Percentiles rank a stretch among this genome's conserved stretches.
Conservation (phyloP, 2,888 invertebrate genomes). For the Hanleya hanleyi region DNA sequence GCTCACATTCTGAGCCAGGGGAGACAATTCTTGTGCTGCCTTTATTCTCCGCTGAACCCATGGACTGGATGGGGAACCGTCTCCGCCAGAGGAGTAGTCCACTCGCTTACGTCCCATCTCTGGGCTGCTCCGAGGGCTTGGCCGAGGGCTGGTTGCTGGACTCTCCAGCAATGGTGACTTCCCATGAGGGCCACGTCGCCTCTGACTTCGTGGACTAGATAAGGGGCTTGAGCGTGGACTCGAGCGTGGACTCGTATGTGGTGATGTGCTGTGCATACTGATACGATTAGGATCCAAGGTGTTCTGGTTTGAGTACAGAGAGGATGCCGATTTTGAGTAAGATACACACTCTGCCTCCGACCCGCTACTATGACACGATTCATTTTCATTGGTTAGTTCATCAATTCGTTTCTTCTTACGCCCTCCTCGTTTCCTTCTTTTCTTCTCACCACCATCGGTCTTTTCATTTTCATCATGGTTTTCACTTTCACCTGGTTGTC, state of each 20-base stretch:
- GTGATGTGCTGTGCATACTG: no score
- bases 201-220: conserved; percentile 53
- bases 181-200: conserved; percentile 50
- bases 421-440: conserved; percentile 49
- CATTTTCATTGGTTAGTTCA: conserved; percentile 53
- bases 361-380: conserved; percentile 67
- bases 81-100: conserved; percentile 75
- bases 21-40: conserved; percentile 71
- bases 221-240: conserved; percentile 60
- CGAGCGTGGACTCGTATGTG: conserved; percentile 58
- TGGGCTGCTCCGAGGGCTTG: conserved; percentile 67
- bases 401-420: conserved; percentile 59
- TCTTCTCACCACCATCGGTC: conserved; percentile 45
- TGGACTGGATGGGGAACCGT: conserved; percentile 75
- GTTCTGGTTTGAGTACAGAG: neutral
- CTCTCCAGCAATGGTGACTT: conserved; percentile 62
- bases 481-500: conserved; percentile 45
- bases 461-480: conserved; percentile 31
- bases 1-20: conserved; percentile 45
- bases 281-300: conserved; percentile 44
- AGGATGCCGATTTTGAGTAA: neutral
- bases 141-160: conserved; percentile 50
- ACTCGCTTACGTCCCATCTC: conserved; percentile 52
- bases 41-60: conserved; percentile 74
- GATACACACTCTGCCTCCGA: conserved; percentile 61